Base-by-base conservation (phyloP, 2,888 invertebrate species). In the Heliconius aoede region DNA sequence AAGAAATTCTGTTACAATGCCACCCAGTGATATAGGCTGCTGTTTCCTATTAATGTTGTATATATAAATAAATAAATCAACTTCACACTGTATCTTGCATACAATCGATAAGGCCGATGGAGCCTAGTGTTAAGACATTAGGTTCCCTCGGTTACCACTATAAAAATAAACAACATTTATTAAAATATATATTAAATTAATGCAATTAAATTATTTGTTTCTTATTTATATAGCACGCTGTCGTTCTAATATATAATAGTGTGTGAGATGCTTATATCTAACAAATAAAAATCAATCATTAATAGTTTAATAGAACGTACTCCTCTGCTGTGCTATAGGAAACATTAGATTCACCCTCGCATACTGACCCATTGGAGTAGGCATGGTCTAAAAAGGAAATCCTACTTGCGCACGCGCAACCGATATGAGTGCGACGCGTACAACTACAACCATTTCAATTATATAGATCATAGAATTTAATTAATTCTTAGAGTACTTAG, bases 361-460 rank as follows among this genome's bases (percentile, higher is more conserved):
- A 91, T 86, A 93, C 91, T 94, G 93, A 93, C 93, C 93, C 88
- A 93, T 90, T 92, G 88, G 88, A 86, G 87, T 87, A 81, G 84
- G 84, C 80, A 84, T 84, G 86, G 87, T 89, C 92, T 94, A 94
- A 94, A 94, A 92, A 94, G 94, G 94, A 94, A 94, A 94, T 94
- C 94, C 94, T 94, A 90, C 92, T 93, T 93, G 91, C 86, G 89
- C 84, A 80, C 82, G 88, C 88, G 88, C 91, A 89, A 90, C 86
- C 86, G 89, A 91, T 91, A 89, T 85, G 88, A 87, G 86, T 84
- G 84, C 85, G 71, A 72, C 69, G 85, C 84, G 84, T 88, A 88
- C 62, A 40, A 64, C 87, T 84, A 88, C 86, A 83, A 83, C 84
- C 85, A 86, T 88, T 87, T 83, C 84, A 84, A 84, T 85, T 84